These are phyloP conservation scores for Dicyrtoma fusca DNA, from an alignment of 2,888 invertebrate genomes.

Conservation along the genomic window DNA sequence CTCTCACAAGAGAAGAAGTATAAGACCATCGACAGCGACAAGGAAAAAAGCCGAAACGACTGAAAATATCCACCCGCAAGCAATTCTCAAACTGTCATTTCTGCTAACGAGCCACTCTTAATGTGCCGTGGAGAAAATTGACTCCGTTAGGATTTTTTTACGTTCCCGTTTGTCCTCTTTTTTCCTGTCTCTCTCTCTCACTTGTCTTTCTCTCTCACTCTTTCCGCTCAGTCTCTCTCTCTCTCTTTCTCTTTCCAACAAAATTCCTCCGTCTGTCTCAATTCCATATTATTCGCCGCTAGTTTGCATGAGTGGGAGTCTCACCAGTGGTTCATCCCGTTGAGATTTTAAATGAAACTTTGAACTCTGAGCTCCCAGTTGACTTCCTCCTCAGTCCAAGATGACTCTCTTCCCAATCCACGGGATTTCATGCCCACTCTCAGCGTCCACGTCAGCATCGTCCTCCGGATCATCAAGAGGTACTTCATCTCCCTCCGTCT, in stretches of 20 bases:
- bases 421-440: neutral
- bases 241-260: no score
- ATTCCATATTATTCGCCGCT: no score
- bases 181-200: neutral
- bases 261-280: no score
- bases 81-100: slow-evolving; percentile 34
- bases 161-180: neutral
- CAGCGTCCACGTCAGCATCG: slow-evolving; percentile 14
- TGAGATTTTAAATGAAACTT: slow-evolving; percentile 8
- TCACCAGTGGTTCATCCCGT: neutral
- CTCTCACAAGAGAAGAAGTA: neutral
- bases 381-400: neutral
- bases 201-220: neutral
- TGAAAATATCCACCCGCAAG: slow-evolving; percentile 32
- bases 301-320: no score
- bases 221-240: no score
- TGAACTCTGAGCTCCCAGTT: neutral
- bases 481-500: neutral
- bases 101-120: slow-evolving; percentile 33
- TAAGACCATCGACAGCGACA: neutral
- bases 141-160: slow-evolving; percentile 29
- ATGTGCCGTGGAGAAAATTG: slow-evolving; percentile 35
- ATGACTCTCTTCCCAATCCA: slow-evolving; percentile 15
- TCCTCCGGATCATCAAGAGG: slow-evolving; percentile 7
- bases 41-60: slow-evolving; percentile 1